phyloP scores from a whole-genome alignment of 1,140 invertebrate species.

The Eurosta solidaginis region DNA sequence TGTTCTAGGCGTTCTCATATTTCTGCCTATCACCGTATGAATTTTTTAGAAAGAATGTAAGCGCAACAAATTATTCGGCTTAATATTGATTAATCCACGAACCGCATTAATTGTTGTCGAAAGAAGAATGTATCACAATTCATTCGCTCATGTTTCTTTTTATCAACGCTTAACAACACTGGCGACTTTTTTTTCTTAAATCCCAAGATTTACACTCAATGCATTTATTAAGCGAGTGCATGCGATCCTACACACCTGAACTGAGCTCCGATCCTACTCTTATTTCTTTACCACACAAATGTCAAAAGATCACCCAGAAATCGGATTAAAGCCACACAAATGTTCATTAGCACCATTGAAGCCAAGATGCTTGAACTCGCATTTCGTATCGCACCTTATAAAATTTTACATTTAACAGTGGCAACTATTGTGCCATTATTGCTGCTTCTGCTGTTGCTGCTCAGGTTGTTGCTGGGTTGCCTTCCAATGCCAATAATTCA shows the following conservation, averaged over 20 bases:
- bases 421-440: not conserved
- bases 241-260: not conserved
- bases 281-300: too few species aligned
- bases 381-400: not conserved
- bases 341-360: constrained; percentile 19
- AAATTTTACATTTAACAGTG: not conserved
- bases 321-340: constrained; percentile 21
- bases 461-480: not conserved
- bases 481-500: not conserved
- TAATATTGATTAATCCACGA: constrained; percentile 17
- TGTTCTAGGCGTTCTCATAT: too few species aligned
- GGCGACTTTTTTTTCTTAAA: not conserved
- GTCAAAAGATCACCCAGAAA: not conserved
- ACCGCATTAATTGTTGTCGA: not conserved
- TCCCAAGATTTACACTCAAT: not conserved
- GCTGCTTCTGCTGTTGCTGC: not conserved
- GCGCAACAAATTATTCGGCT: constrained; percentile 12
- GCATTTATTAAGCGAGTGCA: not conserved
- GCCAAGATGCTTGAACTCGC: not conserved
- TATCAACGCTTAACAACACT: not conserved
- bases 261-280: too few species aligned
- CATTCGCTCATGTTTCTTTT: not conserved
- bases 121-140: not conserved
- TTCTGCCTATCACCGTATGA: not conserved
- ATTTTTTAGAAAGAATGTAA: not conserved